Evolutionary conservation across 2,113 vertebrate species (phyloP), one percentile per base, ranked within the genome.

Genomic region (Cettia cetti): DNA sequence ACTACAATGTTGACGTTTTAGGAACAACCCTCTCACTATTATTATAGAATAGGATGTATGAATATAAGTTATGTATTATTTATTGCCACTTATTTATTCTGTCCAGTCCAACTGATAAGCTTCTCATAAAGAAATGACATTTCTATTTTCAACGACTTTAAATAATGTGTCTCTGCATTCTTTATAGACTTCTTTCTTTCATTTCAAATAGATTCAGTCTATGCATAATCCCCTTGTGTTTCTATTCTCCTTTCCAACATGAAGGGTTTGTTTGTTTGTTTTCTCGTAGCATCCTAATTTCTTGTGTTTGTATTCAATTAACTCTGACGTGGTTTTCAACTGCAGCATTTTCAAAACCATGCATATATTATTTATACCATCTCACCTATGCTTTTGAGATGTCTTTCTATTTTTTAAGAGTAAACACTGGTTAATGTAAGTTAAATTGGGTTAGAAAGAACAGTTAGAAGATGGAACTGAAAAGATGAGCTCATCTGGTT

Each of bases 241-340:
- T 89, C 44, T 47, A 21, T 10, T 64, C 13, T 72, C 10, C 8
- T 60, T 91, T 92, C 63, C 37, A 83, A 49, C 24, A 37, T n/a
- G 10, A 63, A 60, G 30, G 16, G 19, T 2, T 22, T 60, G 15
- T 80, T 86, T 37, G 33, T 66, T 85, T 64, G 22, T 59, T 88
- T 91, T 84, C 13, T 72, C 57, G 68, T 69, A 68, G 39, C 56
- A 76, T 90, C 85, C 83, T 88, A 69, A 92, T 72, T 85, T 93
- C 28, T 86, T 65, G n/a, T 89, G 61, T 76, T 80, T 95, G 40
- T 83, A 44, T 80, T 92, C 80, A 94, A 71, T 95, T 96, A 94
- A 87, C 10, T 94, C 57, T 72, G 72, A 92, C 0, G 0, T 80
- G 17, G 4, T 87, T 94, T 95, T 89, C 12, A 2, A 91, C 44